Percentiles rank a stretch among this genome's conserved stretches.
Conservation (phyloP, 2,888 invertebrate species). For the Coenonympha glycerion region DNA sequence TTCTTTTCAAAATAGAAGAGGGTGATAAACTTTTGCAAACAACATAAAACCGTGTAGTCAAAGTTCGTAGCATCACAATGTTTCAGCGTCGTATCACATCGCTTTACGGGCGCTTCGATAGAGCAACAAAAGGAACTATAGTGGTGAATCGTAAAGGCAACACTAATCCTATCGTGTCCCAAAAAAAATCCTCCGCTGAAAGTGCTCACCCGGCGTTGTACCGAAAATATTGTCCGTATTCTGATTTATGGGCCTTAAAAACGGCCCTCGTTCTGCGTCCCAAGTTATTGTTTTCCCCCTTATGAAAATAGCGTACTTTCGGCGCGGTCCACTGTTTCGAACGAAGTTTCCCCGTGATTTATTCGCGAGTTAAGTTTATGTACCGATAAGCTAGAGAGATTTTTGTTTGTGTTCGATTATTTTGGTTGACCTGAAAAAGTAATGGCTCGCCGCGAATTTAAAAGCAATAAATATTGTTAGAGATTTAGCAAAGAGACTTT, state of each 20-base stretch:
- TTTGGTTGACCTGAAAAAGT: constrained; percentile 14
- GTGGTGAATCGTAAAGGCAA: constrained; percentile 67
- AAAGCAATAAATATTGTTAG: constrained; percentile 6
- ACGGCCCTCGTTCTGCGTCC: constrained; percentile 62
- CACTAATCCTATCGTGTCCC: constrained; percentile 65
- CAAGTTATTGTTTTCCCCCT: constrained; percentile 71
- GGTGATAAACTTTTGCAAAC: constrained; percentile 3
- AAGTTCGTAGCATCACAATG: constrained; percentile 27
- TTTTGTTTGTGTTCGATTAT: constrained; percentile 25
- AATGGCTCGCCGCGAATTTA: not conserved
- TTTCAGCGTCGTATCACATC: constrained; percentile 26
- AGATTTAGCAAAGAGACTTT: not conserved
- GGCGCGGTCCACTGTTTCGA: constrained; percentile 50
- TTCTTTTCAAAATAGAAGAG: not conserved
- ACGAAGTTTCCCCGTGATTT: constrained; percentile 45
- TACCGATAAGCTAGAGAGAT: constrained; percentile 48
- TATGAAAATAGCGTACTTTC: constrained; percentile 67
- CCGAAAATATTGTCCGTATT: constrained; percentile 65
- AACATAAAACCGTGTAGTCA: constrained; percentile 8
- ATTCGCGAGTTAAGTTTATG: constrained; percentile 49
- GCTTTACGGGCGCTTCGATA: constrained; percentile 51
- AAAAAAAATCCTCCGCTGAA: constrained; percentile 57
- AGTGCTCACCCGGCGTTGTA: constrained; percentile 54
- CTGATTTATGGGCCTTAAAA: constrained; percentile 73
- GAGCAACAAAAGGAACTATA: constrained; percentile 57